Percentiles rank a stretch among this genome's conserved stretches.
Evolutionary conservation across 2,113 vertebrate genomes (phyloP).

Genomic region (Leucopternis melanops): DNA sequence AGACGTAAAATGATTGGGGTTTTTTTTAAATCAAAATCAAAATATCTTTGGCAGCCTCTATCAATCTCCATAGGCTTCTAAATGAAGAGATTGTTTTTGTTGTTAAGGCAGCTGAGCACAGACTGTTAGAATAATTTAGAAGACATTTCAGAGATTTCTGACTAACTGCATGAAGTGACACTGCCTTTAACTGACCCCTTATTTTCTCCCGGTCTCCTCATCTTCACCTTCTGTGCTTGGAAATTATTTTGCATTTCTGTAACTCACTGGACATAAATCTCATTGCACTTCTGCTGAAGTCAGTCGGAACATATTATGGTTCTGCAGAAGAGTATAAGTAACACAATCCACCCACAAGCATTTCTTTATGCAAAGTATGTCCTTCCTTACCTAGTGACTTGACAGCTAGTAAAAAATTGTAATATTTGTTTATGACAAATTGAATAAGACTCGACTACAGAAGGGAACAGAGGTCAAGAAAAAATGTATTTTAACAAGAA

Average conservation of each 20-base stretch:
- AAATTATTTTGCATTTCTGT: background rate
- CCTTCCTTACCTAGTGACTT: background rate
- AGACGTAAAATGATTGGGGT: too few relatives aligned
- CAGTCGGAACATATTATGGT: background rate
- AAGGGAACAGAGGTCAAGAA: background rate
- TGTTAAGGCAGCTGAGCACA: background rate
- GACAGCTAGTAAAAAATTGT: background rate
- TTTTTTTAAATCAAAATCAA: background rate
- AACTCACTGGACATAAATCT: background rate
- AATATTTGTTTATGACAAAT: background rate
- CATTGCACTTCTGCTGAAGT: background rate
- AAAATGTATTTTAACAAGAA: background rate
- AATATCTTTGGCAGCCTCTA: background rate
- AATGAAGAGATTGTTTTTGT: background rate
- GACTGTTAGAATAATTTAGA: background rate
- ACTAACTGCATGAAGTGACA: background rate
- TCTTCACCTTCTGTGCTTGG: background rate
- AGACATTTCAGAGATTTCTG: background rate
- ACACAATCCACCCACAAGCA: background rate
- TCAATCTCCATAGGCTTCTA: background rate
- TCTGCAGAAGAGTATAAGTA: background rate
- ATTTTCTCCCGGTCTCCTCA: background rate
- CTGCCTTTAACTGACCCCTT: background rate
- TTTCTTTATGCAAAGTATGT: background rate
- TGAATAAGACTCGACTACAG: background rate